These are phyloP conservation scores for Plecturocebus donacophilus DNA, from an alignment of 2,113 vertebrate genomes.

Conservation along the genomic window DNA sequence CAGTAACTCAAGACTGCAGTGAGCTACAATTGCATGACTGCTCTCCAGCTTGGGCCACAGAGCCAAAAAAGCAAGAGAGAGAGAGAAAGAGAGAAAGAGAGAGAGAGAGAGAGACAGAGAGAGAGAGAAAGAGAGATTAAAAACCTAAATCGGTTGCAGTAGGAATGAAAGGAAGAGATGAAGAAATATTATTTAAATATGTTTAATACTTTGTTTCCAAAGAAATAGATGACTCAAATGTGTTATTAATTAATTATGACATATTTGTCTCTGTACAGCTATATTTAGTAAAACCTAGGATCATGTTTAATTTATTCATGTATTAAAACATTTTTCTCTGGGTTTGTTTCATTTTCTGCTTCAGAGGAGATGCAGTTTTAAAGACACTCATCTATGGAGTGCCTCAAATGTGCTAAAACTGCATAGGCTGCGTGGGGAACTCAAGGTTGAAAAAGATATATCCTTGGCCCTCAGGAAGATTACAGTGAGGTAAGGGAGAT, in stretches of 20 bases:
- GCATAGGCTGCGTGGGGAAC: accelerated
- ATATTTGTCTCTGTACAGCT: background rate
- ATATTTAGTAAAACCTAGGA: conserved; percentile 46
- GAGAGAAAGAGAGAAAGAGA: no score
- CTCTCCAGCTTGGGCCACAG: background rate
- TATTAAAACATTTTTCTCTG: conserved; percentile 19
- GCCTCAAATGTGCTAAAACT: accelerated
- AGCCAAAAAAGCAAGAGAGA: background rate
- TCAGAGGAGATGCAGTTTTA: background rate
- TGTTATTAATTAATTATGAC: conserved; percentile 42
- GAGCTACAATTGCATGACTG: background rate
- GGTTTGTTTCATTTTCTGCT: background rate
- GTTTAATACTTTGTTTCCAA: conserved; percentile 34
- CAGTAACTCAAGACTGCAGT: background rate
- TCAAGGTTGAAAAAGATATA: accelerated
- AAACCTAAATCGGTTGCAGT: background rate
- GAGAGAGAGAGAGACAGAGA: no score
- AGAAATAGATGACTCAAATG: background rate
- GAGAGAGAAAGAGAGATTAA: background rate
- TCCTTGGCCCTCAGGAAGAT: background rate
- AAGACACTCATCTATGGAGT: background rate
- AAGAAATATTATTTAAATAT: conserved; percentile 8
- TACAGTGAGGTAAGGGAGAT: background rate
- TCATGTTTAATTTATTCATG: conserved; percentile 1
- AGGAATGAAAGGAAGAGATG: background rate